A percentile compares a stretch with the other conserved stretches of the same genome.
Evolutionary conservation across 2,797 vertebrate species (phyloP).

Genomic region (Dendrocincla fuliginosa): DNA sequence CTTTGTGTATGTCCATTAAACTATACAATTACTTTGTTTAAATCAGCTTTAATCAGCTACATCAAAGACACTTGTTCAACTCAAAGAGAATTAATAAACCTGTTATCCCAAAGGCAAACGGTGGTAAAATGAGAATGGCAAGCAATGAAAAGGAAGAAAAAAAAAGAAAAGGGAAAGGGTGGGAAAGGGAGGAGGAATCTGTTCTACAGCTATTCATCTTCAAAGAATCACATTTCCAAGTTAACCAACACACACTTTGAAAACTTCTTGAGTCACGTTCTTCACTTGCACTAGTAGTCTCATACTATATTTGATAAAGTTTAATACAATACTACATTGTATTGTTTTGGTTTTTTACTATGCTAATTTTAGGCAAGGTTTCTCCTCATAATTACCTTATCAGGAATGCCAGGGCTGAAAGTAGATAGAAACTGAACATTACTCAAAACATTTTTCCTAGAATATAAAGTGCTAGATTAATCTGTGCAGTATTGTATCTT

Average conservation of each 20-base stretch:
- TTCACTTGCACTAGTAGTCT: neutral
- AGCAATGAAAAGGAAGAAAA: neutral
- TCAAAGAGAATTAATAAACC: constrained; percentile 12
- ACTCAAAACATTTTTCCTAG: neutral
- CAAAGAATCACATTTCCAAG: neutral
- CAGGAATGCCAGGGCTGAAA: neutral
- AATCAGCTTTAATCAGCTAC: constrained; percentile 12
- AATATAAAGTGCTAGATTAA: neutral
- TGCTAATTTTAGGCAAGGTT: neutral
- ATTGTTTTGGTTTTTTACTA: neutral
- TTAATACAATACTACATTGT: neutral
- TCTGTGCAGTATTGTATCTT: neutral
- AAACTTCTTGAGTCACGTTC: neutral
- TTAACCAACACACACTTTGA: neutral
- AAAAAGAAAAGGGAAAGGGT: fast-evolving
- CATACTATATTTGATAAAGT: neutral
- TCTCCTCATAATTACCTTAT: neutral
- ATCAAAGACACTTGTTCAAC: neutral
- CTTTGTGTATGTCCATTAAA: neutral
- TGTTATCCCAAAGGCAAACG: neutral
- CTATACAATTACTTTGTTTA: neutral
- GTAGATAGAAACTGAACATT: neutral
- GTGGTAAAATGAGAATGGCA: neutral
- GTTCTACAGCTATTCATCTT: neutral
- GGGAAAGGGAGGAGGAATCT: neutral